Evolutionary conservation across 2,113 vertebrate species (phyloP), one percentile per base, ranked within the genome.

Genomic region (Excalfactoria chinensis): DNA sequence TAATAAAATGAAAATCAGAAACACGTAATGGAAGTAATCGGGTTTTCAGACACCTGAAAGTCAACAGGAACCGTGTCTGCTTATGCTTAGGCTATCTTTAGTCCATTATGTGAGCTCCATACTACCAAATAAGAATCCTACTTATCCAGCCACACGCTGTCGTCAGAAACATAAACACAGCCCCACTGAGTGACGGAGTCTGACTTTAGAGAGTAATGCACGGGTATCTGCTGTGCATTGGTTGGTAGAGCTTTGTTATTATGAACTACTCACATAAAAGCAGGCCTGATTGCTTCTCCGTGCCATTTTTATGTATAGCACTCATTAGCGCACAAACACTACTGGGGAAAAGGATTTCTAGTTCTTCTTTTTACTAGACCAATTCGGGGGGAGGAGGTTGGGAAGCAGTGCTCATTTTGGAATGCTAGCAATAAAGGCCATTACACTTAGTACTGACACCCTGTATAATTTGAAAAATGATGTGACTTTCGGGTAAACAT

Each of bases 401-500:
- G 40, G 37, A 46, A 30, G 37, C 8, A 14, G 51, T 44, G 49
- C 51, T 96, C 21, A 0, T 89, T 95, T 93, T 96, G 92, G 94
- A 92, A 96, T 90, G 87, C 14, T 13, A 83, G 94, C 86, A 95
- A 34, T 94, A 95, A 96, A 62, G 78, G 80, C 51, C 73, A 8
- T 91, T 95, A 85, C 82, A 46, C 83, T 93, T 75, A 55, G 83
- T 37, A 95, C 93, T 95, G 96, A 95, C 97, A 96, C 94, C 93
- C 93, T 97, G 87, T 97, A 81, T 96, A 96, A 95, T 63, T 91
- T 97, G 95, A 97, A 97, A 97, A 97, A 97, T 97, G 89, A 96
- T 96, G 94, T 96, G 94, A 95, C 89, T 96, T 96, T 96, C 94
- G 68, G 55, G 68, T 95, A 97, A 97, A 97, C 89, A 96, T 2